Evolutionary conservation across 1,140 invertebrate species (phyloP).

Genomic region (Drosophila bipectinata): DNA sequence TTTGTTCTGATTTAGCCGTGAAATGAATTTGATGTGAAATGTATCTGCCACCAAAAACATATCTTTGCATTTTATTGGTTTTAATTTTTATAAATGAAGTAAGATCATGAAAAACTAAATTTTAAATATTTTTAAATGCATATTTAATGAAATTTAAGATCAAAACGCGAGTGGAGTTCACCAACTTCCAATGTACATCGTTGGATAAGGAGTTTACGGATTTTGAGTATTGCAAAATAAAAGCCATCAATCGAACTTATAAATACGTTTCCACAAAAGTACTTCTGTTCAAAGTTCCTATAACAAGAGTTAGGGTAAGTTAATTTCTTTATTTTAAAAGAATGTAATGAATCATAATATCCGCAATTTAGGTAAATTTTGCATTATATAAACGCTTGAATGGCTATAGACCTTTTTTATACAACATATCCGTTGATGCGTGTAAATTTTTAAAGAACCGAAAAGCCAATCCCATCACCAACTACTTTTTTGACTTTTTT

Average conservation of each 20-base stretch:
- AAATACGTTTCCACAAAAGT: conserved; percentile 14
- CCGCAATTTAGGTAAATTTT: conserved; percentile 1
- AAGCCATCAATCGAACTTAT: conserved; percentile 27
- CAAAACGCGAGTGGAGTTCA: background rate
- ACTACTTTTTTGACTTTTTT: conserved; percentile 15
- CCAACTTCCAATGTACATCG: conserved; percentile 11
- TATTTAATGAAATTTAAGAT: background rate
- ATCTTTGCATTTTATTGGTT: too few species aligned
- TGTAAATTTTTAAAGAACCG: conserved; percentile 6
- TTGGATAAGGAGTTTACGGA: background rate
- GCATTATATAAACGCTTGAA: conserved; percentile 12
- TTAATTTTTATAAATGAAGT: background rate
- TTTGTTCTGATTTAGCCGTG: too few species aligned
- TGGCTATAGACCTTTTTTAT: conserved; percentile 31
- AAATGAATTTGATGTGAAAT: too few species aligned
- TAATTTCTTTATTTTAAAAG: background rate
- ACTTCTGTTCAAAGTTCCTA: background rate
- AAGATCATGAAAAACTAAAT: background rate
- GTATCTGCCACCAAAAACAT: too few species aligned
- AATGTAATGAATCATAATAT: background rate
- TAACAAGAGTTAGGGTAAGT: conserved; percentile 1
- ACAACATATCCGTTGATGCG: conserved; percentile 12
- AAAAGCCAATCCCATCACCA: background rate
- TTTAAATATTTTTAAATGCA: background rate
- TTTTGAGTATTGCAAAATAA: conserved; percentile 24